phyloP scores from a whole-genome alignment of 1,140 invertebrate species.

The Melitaea cinxia region DNA sequence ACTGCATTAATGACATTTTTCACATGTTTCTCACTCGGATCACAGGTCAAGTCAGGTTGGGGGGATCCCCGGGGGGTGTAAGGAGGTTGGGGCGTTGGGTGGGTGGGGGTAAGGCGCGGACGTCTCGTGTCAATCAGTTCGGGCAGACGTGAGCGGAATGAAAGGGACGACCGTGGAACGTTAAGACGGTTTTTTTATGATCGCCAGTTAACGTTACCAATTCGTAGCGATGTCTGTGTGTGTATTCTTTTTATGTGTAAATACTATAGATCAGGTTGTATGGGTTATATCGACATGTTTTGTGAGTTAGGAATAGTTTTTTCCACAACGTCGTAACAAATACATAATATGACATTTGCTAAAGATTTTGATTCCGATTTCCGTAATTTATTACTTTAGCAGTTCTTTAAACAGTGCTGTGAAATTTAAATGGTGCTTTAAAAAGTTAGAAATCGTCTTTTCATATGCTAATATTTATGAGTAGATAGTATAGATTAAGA shows the following conservation, averaged over 20 bases:
- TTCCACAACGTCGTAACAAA: too few relatives aligned
- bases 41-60: slow-evolving; percentile 63
- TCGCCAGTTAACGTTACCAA: slow-evolving; percentile 34
- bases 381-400: too few relatives aligned
- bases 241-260: background rate
- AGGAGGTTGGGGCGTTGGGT: slow-evolving; percentile 18
- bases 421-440: too few relatives aligned
- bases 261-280: too few relatives aligned
- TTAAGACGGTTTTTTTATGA: slow-evolving; percentile 66
- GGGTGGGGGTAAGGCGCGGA: slow-evolving; percentile 52
- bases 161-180: slow-evolving; percentile 44
- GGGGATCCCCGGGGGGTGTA: slow-evolving; percentile 13
- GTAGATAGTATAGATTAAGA: too few relatives aligned
- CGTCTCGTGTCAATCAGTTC: slow-evolving; percentile 80
- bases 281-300: too few relatives aligned
- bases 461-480: too few relatives aligned
- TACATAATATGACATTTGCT: too few relatives aligned
- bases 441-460: too few relatives aligned
- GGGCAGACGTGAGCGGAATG: slow-evolving; percentile 70
- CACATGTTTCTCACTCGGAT: slow-evolving; percentile 71
- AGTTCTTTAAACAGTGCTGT: too few relatives aligned
- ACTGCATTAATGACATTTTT: slow-evolving; percentile 79
- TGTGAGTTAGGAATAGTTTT: too few relatives aligned
- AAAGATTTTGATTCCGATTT: too few relatives aligned
- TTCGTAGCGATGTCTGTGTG: background rate